These are phyloP conservation scores for Bothrops jararaca DNA, from an alignment of 2,113 vertebrate species.

Conservation along the genomic window DNA sequence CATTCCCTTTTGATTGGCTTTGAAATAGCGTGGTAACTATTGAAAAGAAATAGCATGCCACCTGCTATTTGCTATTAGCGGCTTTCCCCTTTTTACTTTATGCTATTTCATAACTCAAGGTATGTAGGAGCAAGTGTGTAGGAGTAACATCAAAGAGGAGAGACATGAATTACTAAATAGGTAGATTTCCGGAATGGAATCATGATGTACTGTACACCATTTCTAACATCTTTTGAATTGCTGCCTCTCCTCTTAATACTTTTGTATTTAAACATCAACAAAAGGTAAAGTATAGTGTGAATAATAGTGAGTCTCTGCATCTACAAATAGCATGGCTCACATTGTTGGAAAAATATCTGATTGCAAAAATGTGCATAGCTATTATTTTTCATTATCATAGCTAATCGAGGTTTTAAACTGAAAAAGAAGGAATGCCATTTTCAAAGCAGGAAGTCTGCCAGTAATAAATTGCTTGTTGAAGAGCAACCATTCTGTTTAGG, in stretches of 20 bases:
- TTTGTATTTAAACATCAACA: neutral
- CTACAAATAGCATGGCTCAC: neutral
- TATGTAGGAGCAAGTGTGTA: neutral
- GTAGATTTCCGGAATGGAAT: neutral
- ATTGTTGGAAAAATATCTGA: neutral
- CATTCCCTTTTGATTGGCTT: neutral
- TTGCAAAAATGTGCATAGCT: neutral
- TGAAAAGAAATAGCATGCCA: neutral
- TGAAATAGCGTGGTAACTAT: neutral
- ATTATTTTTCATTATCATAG: neutral
- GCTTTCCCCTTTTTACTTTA: neutral
- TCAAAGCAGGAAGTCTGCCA: neutral
- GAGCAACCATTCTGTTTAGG: neutral
- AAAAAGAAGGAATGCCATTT: neutral
- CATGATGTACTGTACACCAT: neutral
- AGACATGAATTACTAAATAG: neutral
- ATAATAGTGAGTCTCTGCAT: neutral
- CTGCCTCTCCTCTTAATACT: neutral
- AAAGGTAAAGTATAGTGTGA: neutral
- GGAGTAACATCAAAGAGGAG: neutral
- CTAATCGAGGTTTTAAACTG: neutral
- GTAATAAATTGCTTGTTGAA: neutral
- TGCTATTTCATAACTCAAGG: neutral
- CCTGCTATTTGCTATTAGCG: neutral
- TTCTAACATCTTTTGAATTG: neutral